Evolutionary conservation across 53 echinoderm and acorn worm species (phyloP).

Genomic region (Echinometra lucunter): DNA sequence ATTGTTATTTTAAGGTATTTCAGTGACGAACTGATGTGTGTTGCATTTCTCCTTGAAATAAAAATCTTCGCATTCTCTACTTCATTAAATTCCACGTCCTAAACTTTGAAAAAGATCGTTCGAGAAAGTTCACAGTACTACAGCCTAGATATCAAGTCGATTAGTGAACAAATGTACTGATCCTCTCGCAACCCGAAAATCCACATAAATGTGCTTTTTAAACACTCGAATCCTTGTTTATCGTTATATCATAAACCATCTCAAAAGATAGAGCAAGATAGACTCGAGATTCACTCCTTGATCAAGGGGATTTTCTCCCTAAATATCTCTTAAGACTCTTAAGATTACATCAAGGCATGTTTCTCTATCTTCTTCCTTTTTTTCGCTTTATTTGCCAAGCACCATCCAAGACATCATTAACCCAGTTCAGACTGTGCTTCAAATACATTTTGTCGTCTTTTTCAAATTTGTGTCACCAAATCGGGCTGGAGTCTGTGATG

Average conservation of each 20-base stretch:
- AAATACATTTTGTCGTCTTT: conserved; percentile 40
- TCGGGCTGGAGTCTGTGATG: background rate
- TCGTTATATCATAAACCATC: background rate
- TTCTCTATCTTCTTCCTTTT: background rate
- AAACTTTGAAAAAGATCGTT: background rate
- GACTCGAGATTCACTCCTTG: background rate
- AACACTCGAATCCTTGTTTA: background rate
- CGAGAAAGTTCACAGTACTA: background rate
- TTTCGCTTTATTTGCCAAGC: background rate
- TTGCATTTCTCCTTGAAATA: background rate
- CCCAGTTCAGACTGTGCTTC: background rate
- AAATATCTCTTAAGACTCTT: background rate
- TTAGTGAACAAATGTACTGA: background rate
- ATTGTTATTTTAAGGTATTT: too few species aligned
- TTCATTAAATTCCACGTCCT: background rate
- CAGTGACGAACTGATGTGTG: too few species aligned
- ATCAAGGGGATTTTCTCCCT: background rate
- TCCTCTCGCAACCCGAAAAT: background rate
- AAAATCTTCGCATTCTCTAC: background rate
- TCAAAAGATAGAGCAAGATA: background rate
- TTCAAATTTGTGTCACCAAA: background rate
- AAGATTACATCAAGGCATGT: background rate
- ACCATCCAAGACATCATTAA: conserved; percentile 14
- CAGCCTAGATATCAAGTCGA: background rate
- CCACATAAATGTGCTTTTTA: background rate